Conservation (phyloP, 2,888 invertebrate genomes). For the Nasonovia ribisnigri region DNA sequence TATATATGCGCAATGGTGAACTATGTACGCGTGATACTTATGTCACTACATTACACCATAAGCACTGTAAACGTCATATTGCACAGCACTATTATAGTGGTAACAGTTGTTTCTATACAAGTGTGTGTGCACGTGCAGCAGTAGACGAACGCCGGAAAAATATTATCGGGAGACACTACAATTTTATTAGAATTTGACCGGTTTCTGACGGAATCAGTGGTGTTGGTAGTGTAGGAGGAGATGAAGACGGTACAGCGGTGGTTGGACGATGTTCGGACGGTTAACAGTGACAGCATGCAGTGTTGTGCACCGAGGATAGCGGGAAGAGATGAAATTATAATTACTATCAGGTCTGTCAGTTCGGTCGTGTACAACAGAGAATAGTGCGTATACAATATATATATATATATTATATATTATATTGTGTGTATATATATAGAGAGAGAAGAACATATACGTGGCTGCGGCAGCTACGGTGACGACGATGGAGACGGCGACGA, state of each 20-base stretch:
- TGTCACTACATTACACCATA: background rate
- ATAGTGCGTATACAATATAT: slow-evolving; percentile 3
- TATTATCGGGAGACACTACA: background rate
- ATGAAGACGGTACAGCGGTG: background rate
- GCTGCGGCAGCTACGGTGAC: background rate
- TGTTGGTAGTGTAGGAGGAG: background rate
- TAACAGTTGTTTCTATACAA: background rate
- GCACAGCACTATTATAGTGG: background rate
- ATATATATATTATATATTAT: background rate
- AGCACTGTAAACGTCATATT: background rate
- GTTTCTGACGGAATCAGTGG: background rate
- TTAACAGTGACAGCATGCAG: slow-evolving; percentile 37
- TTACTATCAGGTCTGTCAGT: slow-evolving; percentile 53
- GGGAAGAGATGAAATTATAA: slow-evolving; percentile 54
- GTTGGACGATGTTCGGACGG: slow-evolving; percentile 31
- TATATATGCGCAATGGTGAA: background rate
- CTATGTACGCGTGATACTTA: background rate
- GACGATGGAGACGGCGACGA: slow-evolving; percentile 46
- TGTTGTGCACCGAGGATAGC: background rate
- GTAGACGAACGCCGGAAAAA: background rate
- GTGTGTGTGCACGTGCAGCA: background rate
- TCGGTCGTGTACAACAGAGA: slow-evolving; percentile 23
- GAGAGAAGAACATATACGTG: background rate
- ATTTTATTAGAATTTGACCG: background rate
- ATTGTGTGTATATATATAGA: background rate